Base-by-base conservation (phyloP, 2,888 invertebrate genomes). In the Tetramorium bicarinatum region DNA sequence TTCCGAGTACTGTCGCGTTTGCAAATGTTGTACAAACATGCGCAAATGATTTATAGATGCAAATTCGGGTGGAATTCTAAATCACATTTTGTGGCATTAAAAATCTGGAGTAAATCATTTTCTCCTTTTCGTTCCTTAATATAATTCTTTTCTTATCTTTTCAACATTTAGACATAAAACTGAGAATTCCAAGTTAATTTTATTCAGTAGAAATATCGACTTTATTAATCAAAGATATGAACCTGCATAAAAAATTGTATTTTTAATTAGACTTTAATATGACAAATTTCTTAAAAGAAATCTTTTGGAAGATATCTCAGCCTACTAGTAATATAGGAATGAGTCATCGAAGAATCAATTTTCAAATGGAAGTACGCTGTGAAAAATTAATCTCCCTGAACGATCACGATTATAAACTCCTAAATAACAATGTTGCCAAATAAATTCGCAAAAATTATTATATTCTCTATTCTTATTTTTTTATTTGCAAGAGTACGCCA, bases 21-120 rank as follows among this genome's bases (percentile, higher is more conserved):
- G 18, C 47, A 47, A 80, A 79, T 21, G 47, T 56, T 47, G 21
- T 34, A 34, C 59, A 69, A 77, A 80, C 21, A 69, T 34, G 34
- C 34, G 9, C 29, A 6, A 41, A 56, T 11, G 1, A 47, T n/a
- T 38, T 38, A n/a, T 44, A 47, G 11, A 25, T 59, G 47, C 34
- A 49, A 47, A 71, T 69, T 47, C 21, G 18, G 59, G 3, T 18
- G 13, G 9, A n/a, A 54, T 25, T 13, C 18, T 9, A 21, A 59
- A 41, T 0, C 56, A 34, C 18, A 56, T 34, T 9, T 34, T 66
- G 66, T 25, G 18, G 9, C 34, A 34, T 18, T 54, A 41, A 41
- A 44, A 79, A 44, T 38, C 44, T 3, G 6, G 7, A 41, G 8
- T 25, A 52, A 6, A 56, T 29, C 21, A 44, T 54, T 77, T 54